A percentile compares a stretch with the other conserved stretches of the same genome.
These are phyloP conservation scores for Pterocles burchelli DNA, from an alignment of 2,113 vertebrate genomes.

Conservation along the genomic window DNA sequence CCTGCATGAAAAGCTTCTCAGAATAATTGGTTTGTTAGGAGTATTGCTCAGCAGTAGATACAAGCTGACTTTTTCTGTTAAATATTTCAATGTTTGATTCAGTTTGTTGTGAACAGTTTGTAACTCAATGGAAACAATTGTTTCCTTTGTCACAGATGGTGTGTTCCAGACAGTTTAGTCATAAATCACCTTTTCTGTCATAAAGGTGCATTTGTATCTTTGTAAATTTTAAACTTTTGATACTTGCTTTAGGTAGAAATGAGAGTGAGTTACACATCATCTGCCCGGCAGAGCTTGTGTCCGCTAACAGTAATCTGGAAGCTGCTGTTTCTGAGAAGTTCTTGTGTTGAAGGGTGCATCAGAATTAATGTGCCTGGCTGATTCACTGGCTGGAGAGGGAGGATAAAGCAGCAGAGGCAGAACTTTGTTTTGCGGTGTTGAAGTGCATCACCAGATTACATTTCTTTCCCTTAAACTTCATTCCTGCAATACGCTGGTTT, in stretches of 20 bases:
- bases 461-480: neutral
- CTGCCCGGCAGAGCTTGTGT: neutral
- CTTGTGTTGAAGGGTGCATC: neutral
- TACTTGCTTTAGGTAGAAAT: neutral
- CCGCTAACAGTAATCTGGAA: neutral
- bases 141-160: neutral
- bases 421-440: neutral
- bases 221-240: neutral
- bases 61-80: neutral
- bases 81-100: neutral
- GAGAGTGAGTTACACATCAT: neutral
- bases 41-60: neutral
- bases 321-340: neutral
- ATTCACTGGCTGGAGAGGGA: neutral
- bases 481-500: neutral
- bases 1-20: neutral
- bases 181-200: neutral
- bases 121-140: neutral
- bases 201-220: neutral
- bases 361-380: neutral
- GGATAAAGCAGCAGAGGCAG: neutral
- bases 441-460: neutral
- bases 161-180: neutral
- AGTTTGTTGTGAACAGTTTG: neutral
- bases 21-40: neutral